These are phyloP conservation scores for Chymomyza caudatula DNA, from an alignment of 2,888 invertebrate species.

Conservation along the genomic window DNA sequence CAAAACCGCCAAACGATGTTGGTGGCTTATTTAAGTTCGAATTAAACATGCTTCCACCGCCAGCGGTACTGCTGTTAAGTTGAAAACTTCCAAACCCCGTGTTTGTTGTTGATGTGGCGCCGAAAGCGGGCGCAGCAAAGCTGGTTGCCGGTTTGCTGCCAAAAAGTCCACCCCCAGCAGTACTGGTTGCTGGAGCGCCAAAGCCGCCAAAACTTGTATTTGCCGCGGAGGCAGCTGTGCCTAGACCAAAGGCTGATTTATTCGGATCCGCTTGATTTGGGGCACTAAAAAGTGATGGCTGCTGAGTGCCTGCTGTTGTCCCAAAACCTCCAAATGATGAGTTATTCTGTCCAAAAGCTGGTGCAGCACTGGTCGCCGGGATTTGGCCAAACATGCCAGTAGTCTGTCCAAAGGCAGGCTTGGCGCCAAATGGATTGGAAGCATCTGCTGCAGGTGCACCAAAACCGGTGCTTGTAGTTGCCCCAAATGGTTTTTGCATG, in stretches of 20 bases:
- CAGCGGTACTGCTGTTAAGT: conserved; percentile 55
- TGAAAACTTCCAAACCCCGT: conserved; percentile 73
- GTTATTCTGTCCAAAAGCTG: conserved; percentile 76
- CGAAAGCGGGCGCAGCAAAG: conserved; percentile 77
- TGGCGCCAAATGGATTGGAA: conserved; percentile 76
- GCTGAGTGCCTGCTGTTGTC: conserved; percentile 60
- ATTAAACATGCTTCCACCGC: conserved; percentile 73
- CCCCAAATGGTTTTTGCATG: conserved; percentile 83
- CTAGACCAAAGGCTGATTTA: conserved; percentile 75
- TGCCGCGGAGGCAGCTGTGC: conserved; percentile 58
- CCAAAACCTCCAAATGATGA: conserved; percentile 78
- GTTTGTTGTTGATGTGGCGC: conserved; percentile 67
- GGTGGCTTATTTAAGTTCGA: conserved; percentile 77
- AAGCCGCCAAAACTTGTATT: conserved; percentile 77
- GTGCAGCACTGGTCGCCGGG: conserved; percentile 80
- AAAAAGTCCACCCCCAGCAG: conserved; percentile 77
- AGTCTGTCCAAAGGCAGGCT: conserved; percentile 79
- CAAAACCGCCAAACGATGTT: conserved; percentile 81
- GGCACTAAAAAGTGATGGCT: conserved; percentile 72
- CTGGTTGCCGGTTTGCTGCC: conserved; percentile 76
- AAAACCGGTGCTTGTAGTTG: conserved; percentile 77
- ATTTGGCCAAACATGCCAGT: conserved; percentile 79
- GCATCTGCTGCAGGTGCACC: conserved; percentile 67
- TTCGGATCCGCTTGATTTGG: conserved; percentile 75
- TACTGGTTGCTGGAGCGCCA: conserved; percentile 75